Conservation (phyloP, 2,113 vertebrate species). For the Istiophorus platypterus region DNA sequence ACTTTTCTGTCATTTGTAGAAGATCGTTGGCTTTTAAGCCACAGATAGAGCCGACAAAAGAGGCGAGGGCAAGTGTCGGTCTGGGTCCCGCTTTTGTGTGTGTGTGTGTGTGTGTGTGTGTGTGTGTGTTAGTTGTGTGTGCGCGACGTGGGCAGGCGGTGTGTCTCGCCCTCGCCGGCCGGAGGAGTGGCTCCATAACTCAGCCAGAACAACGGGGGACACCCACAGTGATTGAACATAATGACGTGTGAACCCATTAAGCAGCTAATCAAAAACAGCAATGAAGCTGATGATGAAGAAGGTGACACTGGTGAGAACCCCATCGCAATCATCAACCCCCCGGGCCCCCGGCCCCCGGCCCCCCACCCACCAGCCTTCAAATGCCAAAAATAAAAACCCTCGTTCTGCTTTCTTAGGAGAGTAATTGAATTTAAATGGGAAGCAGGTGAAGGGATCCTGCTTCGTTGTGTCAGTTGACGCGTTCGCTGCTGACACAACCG, state of each 20-base stretch:
- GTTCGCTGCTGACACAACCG: background rate
- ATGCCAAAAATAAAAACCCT: background rate
- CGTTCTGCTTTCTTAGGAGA: background rate
- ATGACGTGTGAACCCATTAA: constrained; percentile 77
- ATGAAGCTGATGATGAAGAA: constrained; percentile 65
- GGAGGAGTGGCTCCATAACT: constrained; percentile 45
- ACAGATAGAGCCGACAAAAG: background rate
- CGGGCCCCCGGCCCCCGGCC: no score
- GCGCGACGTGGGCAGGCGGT: no score
- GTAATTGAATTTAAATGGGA: constrained; percentile 9
- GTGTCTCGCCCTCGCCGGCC: background rate
- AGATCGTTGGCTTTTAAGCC: background rate
- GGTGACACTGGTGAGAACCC: constrained; percentile 48
- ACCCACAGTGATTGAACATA: constrained; percentile 71
- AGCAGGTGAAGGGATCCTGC: constrained; percentile 5
- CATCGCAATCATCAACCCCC: constrained; percentile 28
- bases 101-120: background rate
- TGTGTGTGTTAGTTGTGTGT: no score
- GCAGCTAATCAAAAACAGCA: constrained; percentile 72
- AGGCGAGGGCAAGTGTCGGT: background rate
- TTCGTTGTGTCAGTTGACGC: constrained; percentile 2
- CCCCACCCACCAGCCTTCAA: no score
- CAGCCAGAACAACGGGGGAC: constrained; percentile 38
- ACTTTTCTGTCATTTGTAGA: background rate
- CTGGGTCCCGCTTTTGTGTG: background rate